phyloP scores from a whole-genome alignment of 1,140 invertebrate genomes.

The Saccostrea echinata region DNA sequence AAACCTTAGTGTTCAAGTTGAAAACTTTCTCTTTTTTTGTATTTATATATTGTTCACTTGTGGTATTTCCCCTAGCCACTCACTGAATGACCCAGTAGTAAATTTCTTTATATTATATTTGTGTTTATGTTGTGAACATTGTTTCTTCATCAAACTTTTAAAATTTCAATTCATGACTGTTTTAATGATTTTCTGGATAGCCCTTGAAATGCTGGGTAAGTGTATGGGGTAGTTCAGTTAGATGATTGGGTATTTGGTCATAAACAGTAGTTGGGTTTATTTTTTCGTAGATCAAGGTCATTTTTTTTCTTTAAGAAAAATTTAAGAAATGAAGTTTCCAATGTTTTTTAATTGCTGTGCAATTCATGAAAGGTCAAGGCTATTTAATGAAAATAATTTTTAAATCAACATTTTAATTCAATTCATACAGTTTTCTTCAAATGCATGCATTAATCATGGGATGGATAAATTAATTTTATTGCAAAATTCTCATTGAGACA shows the following conservation, averaged over 20 bases:
- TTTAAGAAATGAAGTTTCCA: not conserved
- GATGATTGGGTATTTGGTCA: constrained; percentile 22
- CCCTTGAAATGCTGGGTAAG: constrained; percentile 21
- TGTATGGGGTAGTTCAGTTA: not conserved
- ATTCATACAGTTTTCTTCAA: not conserved
- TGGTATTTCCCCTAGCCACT: constrained; percentile 17
- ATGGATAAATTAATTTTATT: not conserved
- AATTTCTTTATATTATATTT: not conserved
- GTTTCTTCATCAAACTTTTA: not conserved
- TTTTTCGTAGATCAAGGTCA: constrained; percentile 21
- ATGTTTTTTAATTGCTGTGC: not conserved
- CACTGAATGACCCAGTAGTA: constrained; percentile 1
- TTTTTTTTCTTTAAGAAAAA: not conserved
- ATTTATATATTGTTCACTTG: constrained; percentile 28
- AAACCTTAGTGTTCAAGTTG: not conserved
- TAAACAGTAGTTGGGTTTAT: not conserved
- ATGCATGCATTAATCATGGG: not conserved
- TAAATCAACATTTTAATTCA: not conserved
- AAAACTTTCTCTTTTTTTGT: not conserved
- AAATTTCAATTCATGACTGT: not conserved
- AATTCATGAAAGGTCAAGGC: not conserved
- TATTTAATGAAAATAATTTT: not conserved
- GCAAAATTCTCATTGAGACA: not conserved
- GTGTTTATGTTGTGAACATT: constrained; percentile 1
- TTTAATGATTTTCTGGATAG: constrained; percentile 13